Evolutionary conservation across 2,797 vertebrate genomes (phyloP).

Genomic region (Tarsius wallacei): DNA sequence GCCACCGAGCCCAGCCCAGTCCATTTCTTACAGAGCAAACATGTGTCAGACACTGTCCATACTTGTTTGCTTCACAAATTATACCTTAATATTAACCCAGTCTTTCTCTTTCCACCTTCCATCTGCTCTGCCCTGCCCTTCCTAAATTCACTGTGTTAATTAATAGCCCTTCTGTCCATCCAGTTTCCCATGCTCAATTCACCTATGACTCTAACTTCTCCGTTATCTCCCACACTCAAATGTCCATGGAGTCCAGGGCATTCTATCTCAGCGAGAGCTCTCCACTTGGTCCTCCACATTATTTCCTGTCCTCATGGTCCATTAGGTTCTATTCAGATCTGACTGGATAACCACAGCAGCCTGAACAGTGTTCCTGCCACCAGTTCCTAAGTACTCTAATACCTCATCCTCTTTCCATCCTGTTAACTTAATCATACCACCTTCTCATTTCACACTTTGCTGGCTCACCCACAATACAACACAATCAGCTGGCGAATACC

Average conservation of each 20-base stretch:
- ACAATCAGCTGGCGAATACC: background rate
- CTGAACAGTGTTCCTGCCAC: background rate
- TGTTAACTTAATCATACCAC: background rate
- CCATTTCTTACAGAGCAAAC: background rate
- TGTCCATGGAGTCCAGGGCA: background rate
- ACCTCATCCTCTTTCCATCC: background rate
- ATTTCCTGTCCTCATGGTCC: background rate
- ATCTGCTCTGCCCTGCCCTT: background rate
- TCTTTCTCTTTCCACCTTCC: background rate
- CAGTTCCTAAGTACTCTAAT: background rate
- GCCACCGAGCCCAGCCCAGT: no score
- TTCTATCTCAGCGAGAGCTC: background rate
- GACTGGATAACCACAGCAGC: background rate
- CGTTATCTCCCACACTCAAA: background rate
- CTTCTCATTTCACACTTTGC: background rate
- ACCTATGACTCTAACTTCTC: background rate
- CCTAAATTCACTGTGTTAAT: background rate
- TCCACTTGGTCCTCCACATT: background rate
- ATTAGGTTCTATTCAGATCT: background rate
- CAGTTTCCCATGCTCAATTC: background rate
- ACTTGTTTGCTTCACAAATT: background rate
- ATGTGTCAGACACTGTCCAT: background rate
- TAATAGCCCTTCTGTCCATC: background rate
- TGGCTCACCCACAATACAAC: background rate
- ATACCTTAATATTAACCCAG: background rate